Percentiles rank a stretch among this genome's conserved stretches.
phyloP scores from a whole-genome alignment of 2,113 vertebrate genomes.

The Circaetus gallicus region DNA sequence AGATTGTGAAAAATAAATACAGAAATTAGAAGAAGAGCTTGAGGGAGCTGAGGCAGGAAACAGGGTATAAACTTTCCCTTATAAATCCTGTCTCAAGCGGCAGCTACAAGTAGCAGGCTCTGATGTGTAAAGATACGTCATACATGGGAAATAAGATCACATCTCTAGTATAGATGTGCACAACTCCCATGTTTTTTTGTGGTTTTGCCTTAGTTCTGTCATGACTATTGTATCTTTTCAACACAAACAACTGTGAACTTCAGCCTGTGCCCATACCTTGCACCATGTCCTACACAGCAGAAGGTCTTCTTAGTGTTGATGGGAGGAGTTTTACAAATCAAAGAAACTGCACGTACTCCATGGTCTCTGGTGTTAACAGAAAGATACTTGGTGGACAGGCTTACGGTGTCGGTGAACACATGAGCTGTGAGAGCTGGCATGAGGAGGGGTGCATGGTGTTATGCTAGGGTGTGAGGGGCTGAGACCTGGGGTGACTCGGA shows the following conservation, averaged over 20 bases:
- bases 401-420: neutral
- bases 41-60: neutral
- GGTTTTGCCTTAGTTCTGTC: neutral
- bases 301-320: neutral
- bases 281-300: neutral
- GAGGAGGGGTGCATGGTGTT: neutral
- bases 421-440: neutral
- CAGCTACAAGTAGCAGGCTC: neutral
- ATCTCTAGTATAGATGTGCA: neutral
- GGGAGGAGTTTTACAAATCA: neutral
- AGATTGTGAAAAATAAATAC: neutral
- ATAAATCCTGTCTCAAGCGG: neutral
- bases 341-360: accelerated
- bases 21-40: neutral
- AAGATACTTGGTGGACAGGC: neutral
- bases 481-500: neutral
- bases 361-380: neutral
- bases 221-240: neutral
- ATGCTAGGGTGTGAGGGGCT: neutral
- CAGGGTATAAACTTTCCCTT: neutral
- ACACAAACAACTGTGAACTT: neutral
- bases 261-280: neutral
- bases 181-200: neutral
- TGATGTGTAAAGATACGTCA: neutral
- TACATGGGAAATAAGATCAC: neutral